These are phyloP conservation scores for Trichoplusia ni DNA, from an alignment of 1,140 invertebrate genomes.

Conservation along the genomic window DNA sequence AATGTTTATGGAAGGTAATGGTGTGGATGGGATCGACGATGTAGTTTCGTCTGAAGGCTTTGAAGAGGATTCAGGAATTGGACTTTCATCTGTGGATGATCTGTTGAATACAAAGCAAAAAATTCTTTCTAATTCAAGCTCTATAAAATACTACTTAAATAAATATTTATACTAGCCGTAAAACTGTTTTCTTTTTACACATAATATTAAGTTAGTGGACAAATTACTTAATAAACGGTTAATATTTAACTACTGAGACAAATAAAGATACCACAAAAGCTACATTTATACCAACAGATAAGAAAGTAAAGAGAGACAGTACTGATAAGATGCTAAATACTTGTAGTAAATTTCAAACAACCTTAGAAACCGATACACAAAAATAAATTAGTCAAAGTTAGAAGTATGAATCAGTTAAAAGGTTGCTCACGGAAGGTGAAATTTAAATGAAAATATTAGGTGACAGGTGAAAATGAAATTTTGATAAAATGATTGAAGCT, in stretches of 20 bases:
- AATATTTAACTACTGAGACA: constrained; percentile 25
- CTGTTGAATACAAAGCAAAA: constrained; percentile 82
- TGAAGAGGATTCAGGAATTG: constrained; percentile 62
- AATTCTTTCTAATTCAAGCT: constrained; percentile 76
- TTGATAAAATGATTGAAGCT: constrained; percentile 53
- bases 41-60: constrained; percentile 55
- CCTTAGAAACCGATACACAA: constrained; percentile 52
- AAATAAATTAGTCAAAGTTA: constrained; percentile 31
- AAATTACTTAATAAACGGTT: constrained; percentile 28
- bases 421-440: constrained; percentile 45
- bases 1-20: constrained; percentile 63
- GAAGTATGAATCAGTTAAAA: constrained; percentile 50
- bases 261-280: constrained; percentile 77
- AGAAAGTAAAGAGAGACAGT: constrained; percentile 33
- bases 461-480: constrained; percentile 42
- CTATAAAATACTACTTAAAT: constrained; percentile 39
- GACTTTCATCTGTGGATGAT: constrained; percentile 81
- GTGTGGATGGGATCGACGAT: constrained; percentile 50
- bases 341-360: constrained; percentile 41
- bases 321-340: constrained; percentile 4
- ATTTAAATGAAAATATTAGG: constrained; percentile 26
- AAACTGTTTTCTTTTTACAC: constrained; percentile 2
- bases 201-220: constrained; percentile 39
- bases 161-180: constrained; percentile 14
- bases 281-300: constrained; percentile 29